Evolutionary conservation across 2,113 vertebrate species (phyloP).

Genomic region (Sinocyclocheilus rhinocerous): DNA sequence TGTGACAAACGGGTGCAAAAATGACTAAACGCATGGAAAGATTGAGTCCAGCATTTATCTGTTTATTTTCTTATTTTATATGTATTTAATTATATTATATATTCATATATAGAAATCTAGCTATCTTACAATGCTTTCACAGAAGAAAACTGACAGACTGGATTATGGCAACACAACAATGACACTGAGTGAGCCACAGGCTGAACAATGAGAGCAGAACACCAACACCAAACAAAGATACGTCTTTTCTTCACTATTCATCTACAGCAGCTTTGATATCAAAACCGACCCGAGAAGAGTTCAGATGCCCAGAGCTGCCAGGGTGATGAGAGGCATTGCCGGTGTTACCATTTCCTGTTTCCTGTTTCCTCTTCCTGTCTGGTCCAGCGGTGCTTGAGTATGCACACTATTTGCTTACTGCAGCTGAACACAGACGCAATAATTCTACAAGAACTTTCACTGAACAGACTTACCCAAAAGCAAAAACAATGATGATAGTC

Average conservation of each 20-base stretch:
- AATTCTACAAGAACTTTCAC: constrained; percentile 40
- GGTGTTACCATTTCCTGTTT: neutral
- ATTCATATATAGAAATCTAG: constrained; percentile 66
- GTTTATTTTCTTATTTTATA: constrained; percentile 61
- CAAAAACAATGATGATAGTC: no score
- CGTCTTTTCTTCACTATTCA: neutral
- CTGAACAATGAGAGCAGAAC: constrained; percentile 43
- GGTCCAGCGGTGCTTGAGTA: constrained; percentile 3
- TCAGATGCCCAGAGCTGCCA: neutral
- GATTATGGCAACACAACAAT: constrained; percentile 62
- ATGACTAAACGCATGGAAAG: neutral
- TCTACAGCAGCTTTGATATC: neutral
- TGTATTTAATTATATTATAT: constrained; percentile 69
- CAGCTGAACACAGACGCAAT: constrained; percentile 55
- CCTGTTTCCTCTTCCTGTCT: neutral
- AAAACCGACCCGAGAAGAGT: neutral
- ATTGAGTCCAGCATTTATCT: constrained; percentile 38
- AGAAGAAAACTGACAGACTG: constrained; percentile 64
- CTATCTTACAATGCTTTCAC: constrained; percentile 70
- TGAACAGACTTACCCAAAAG: constrained; percentile 28
- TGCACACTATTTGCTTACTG: constrained; percentile 33
- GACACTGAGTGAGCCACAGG: constrained; percentile 64
- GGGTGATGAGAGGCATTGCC: neutral
- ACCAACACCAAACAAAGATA: constrained; percentile 43
- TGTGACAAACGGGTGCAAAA: neutral